Conservation (phyloP, 2,797 vertebrate species). For the Coregonus sp. region DNA sequence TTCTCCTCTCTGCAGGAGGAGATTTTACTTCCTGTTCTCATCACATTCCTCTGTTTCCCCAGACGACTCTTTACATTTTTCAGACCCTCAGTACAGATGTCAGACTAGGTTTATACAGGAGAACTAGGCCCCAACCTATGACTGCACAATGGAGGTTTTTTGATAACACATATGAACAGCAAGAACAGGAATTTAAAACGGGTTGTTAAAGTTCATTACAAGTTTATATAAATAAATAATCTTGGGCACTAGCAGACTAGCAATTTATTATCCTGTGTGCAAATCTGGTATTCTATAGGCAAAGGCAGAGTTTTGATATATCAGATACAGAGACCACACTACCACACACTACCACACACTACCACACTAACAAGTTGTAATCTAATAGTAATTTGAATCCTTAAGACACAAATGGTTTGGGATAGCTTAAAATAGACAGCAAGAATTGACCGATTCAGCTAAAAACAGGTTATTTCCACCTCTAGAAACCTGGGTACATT, state of each 20-base stretch:
- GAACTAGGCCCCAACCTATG: not conserved
- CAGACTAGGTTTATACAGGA: constrained; percentile 5
- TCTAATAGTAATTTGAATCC: not conserved
- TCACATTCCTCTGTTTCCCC: constrained; percentile 49
- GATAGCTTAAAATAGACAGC: not conserved
- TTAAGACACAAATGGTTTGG: not conserved
- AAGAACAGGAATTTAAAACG: not conserved
- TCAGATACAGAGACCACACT: not conserved
- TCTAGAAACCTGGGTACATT: not conserved
- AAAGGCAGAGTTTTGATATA: not conserved
- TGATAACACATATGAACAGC: not conserved
- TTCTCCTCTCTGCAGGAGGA: constrained; percentile 29
- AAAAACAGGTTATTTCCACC: not conserved
- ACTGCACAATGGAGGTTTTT: not conserved
- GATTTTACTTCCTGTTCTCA: constrained; percentile 49
- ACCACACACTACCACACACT: not conserved
- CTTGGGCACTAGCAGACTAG: not conserved
- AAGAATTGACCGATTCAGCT: not conserved
- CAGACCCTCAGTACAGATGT: constrained; percentile 8
- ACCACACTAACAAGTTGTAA: not conserved
- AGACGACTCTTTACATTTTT: constrained; percentile 12
- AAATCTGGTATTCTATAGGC: not conserved
- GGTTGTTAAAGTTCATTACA: not conserved
- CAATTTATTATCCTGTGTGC: not conserved
- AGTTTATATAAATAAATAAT: not conserved